Base-by-base conservation (phyloP, 2,113 vertebrate genomes). In the Phaethornis superciliosus region DNA sequence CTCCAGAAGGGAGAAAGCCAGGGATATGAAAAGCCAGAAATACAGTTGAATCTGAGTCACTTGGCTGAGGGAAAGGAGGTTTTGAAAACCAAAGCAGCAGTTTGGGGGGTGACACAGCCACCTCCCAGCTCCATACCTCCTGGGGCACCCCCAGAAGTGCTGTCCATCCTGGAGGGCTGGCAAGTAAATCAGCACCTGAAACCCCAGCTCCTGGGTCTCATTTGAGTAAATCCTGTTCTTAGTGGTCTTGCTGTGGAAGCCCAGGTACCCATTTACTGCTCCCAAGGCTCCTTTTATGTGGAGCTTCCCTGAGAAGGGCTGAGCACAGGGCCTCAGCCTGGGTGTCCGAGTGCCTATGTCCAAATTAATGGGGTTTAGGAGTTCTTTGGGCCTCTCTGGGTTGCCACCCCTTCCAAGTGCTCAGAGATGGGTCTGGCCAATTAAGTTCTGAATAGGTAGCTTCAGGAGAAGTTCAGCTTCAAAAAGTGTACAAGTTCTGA, bases 291-390 rank as follows among this genome's bases (percentile, higher is more conserved):
- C 40, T 67, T 88, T 77, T 24, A 7, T 14, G 30, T 28, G 17
- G 23, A 89, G n/a, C 63, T 44, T 33, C 71, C 51, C n/a, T 16
- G n/a, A 4, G 35, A 67, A 68, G 52, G 62, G 54, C 72, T 70
- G 44, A 1, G 1, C 2, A 1, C 0, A 1, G 46, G 30, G 18
- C n/a, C n/a, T n/a, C n/a, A n/a, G n/a, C n/a, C n/a, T n/a, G n/a
- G n/a, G n/a, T n/a, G n/a, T n/a, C n/a, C 0, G 0, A 76, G 78
- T 10, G 28, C 69, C 55, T 47, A 1, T 0, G 0, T 14, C 67
- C 24, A 3, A 32, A 27, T 28, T 10, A 4, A 10, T 1, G 13
- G 12, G 23, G 10, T 8, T 71, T n/a, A 13, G 2, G 3, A 54
- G 8, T 21, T 4, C 65, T 85, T 33, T 47, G 33, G 8, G 15